phyloP scores from a whole-genome alignment of 2,888 invertebrate species.

The Agrochola circellaris region DNA sequence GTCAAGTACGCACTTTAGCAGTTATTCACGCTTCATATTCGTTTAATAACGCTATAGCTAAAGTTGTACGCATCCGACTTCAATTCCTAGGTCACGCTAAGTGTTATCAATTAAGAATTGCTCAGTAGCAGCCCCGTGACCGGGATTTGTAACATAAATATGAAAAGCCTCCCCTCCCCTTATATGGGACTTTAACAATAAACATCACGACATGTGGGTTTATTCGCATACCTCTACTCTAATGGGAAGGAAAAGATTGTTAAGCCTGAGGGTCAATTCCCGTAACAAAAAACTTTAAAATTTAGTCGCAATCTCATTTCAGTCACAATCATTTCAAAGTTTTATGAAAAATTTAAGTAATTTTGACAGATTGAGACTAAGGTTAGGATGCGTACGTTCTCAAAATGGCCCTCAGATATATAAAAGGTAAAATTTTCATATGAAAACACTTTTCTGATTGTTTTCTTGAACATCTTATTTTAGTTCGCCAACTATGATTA shows the following conservation, averaged over 20 bases:
- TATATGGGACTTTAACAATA: too few relatives aligned
- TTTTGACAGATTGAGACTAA: neutral
- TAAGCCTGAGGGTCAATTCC: neutral
- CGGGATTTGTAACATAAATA: neutral
- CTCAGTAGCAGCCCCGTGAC: neutral
- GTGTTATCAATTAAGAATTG: neutral
- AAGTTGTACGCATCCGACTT: neutral
- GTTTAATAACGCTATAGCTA: conserved; percentile 17
- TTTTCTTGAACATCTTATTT: conserved; percentile 16
- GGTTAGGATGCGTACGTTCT: neutral
- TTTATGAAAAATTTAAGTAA: neutral
- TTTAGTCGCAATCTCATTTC: too few relatives aligned
- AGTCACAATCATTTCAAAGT: neutral
- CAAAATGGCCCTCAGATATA: neutral
- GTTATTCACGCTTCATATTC: conserved; percentile 36
- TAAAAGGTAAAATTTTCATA: neutral
- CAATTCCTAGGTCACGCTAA: neutral
- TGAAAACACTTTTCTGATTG: conserved; percentile 5
- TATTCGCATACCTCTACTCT: neutral
- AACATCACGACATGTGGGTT: neutral
- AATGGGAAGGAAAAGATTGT: neutral
- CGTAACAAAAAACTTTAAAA: neutral
- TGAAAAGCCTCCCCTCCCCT: too few relatives aligned
- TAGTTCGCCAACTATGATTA: conserved; percentile 1
- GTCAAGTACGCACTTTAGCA: conserved; percentile 45